Conservation (phyloP, 1,140 invertebrate genomes). For the Leptinotarsa texana region DNA sequence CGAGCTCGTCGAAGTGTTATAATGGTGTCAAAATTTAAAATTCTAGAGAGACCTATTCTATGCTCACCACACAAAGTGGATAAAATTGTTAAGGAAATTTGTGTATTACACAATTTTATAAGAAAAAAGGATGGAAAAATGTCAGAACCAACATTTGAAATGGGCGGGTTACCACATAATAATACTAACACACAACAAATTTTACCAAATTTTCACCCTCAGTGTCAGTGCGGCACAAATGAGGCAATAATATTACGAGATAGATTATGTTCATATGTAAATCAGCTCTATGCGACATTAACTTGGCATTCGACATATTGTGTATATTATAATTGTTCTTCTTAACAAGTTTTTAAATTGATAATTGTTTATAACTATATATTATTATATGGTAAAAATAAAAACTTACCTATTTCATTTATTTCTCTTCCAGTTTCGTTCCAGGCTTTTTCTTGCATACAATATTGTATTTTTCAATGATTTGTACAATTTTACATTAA, state of each 20-base stretch:
- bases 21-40: conserved; percentile 8
- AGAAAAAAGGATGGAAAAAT: neutral
- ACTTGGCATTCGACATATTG: conserved; percentile 23
- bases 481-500: too few species aligned
- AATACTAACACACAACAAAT: neutral
- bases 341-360: too few species aligned
- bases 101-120: neutral
- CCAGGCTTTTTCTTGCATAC: conserved; percentile 3
- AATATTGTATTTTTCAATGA: too few species aligned
- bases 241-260: conserved; percentile 15
- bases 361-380: too few species aligned
- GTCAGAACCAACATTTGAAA: neutral
- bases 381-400: neutral
- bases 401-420: conserved; percentile 22
- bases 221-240: conserved; percentile 19
- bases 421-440: conserved; percentile 15
- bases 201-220: conserved; percentile 1
- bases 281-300: conserved; percentile 26
- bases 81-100: neutral
- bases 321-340: too few species aligned
- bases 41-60: neutral
- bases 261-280: conserved; percentile 31
- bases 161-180: neutral
- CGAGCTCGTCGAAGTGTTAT: neutral
- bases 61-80: neutral